Percentiles rank a stretch among this genome's conserved stretches.
Conservation (phyloP, 2,888 invertebrate genomes). For the Cyclophora punctaria region DNA sequence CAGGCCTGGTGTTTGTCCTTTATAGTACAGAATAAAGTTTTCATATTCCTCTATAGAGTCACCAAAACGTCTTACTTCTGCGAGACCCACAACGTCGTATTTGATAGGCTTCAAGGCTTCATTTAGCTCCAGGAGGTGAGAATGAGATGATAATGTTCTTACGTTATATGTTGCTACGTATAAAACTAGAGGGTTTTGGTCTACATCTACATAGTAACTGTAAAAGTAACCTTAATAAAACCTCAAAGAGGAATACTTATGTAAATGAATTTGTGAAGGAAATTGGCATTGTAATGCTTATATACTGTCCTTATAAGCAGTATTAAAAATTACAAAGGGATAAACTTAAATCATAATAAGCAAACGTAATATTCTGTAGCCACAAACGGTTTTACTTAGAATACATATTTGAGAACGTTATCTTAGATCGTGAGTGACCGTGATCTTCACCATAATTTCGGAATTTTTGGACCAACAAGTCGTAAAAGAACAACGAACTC, state of each 20-base stretch:
- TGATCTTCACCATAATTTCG: no score
- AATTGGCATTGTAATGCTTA: no score
- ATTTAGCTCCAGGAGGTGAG: neutral
- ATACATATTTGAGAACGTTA: no score
- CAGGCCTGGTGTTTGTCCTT: constrained; percentile 1
- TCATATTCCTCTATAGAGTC: neutral
- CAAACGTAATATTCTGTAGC: no score
- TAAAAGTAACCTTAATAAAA: neutral
- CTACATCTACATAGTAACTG: constrained; percentile 5
- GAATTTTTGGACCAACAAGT: no score
- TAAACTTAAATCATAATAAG: no score
- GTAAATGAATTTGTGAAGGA: neutral
- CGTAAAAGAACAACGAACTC: no score
- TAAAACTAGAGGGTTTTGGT: constrained; percentile 12
- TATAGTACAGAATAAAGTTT: constrained; percentile 1
- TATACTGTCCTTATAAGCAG: no score
- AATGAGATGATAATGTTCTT: neutral
- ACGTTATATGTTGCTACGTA: constrained; percentile 4
- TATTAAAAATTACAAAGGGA: no score
- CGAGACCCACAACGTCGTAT: neutral
- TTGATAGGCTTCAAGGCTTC: neutral
- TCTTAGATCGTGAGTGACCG: no score
- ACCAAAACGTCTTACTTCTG: neutral
- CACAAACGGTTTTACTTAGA: no score
- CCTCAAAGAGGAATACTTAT: neutral